Percentiles rank a stretch among this genome's conserved stretches.
Evolutionary conservation across 2,797 vertebrate genomes (phyloP).

Genomic region (Denticeps clupeoides): DNA sequence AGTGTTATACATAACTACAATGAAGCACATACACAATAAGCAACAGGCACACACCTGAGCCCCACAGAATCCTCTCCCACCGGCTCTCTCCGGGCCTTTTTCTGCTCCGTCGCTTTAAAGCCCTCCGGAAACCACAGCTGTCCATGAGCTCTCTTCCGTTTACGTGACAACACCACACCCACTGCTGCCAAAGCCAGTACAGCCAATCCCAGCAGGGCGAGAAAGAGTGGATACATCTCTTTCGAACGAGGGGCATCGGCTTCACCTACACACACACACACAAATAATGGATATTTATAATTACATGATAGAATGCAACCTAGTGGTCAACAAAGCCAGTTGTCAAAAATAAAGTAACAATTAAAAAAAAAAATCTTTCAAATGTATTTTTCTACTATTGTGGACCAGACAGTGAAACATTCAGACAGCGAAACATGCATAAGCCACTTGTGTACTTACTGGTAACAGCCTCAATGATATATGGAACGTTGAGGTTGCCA

Average conservation of each 20-base stretch:
- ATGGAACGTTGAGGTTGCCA: constrained; percentile 82
- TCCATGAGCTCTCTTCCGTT: constrained; percentile 87
- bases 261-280: constrained; percentile 67
- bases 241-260: constrained; percentile 38
- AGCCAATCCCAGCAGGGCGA: constrained; percentile 62
- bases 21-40: not conserved
- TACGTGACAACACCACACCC: constrained; percentile 83
- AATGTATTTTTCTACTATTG: constrained; percentile 55
- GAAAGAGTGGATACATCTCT: constrained; percentile 69
- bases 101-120: constrained; percentile 91
- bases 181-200: constrained; percentile 70
- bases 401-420: too few species aligned
- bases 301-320: too few species aligned
- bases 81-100: constrained; percentile 93
- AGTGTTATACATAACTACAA: not conserved
- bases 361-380: too few species aligned
- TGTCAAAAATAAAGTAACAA: too few species aligned
- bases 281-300: too few species aligned
- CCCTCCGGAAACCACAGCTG: constrained; percentile 98
- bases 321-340: too few species aligned
- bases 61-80: constrained; percentile 94
- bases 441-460: constrained; percentile 64
- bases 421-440: too few species aligned
- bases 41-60: constrained; percentile 81
- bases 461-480: constrained; percentile 84